phyloP scores from a whole-genome alignment of 2,113 vertebrate genomes.

The Aspidoscelis tigris region DNA sequence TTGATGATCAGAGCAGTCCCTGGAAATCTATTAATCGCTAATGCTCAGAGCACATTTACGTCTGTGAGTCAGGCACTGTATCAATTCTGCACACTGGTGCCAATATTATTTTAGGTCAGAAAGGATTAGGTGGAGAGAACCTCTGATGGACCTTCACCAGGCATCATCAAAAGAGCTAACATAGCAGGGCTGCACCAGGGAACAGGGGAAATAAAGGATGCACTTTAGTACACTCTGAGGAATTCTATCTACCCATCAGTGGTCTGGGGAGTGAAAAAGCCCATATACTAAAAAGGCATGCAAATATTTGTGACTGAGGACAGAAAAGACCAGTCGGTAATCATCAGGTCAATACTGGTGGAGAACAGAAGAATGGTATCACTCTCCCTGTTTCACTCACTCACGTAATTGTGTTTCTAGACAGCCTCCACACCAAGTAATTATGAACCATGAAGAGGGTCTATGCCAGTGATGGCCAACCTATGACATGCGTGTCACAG shows the following conservation, averaged over 20 bases:
- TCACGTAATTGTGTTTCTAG: background rate
- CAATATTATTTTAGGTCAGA: background rate
- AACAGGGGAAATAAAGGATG: no score
- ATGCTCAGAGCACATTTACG: constrained; percentile 16
- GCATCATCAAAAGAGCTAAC: background rate
- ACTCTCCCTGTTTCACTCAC: background rate
- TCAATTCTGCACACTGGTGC: background rate
- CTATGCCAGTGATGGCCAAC: no score
- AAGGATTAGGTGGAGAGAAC: background rate
- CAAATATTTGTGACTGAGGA: background rate
- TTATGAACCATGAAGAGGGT: background rate
- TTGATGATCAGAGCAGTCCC: background rate
- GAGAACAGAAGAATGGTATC: background rate
- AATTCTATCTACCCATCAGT: background rate
- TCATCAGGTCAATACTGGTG: no score
- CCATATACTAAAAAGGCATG: background rate
- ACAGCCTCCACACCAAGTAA: background rate
- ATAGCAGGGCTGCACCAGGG: no score
- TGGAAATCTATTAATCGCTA: constrained; percentile 14
- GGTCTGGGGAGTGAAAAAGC: background rate
- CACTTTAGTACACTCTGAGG: background rate
- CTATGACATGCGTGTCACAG: no score
- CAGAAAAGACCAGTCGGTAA: background rate
- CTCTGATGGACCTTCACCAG: background rate
- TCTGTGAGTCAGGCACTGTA: background rate